phyloP scores from a whole-genome alignment of 2,113 vertebrate species.

The Egretta garzetta region DNA sequence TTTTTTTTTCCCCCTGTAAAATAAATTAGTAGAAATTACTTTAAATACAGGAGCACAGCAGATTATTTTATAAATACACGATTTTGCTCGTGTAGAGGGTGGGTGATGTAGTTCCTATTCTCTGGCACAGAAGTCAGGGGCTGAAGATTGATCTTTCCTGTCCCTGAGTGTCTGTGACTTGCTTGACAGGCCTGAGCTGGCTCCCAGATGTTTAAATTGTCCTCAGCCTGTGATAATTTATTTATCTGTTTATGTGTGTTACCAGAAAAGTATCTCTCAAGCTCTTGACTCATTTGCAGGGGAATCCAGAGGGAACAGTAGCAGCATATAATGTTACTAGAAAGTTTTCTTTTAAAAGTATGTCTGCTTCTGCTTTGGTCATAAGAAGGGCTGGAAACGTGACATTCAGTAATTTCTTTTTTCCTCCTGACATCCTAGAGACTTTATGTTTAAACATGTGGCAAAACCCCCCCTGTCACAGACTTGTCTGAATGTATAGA shows the following conservation, averaged over 20 bases:
- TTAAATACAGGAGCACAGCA: neutral
- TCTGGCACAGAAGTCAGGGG: constrained; percentile 52
- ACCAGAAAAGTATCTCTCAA: constrained; percentile 77
- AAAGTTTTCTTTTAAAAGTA: constrained; percentile 58
- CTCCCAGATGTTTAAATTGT: constrained; percentile 81
- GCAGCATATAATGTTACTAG: constrained; percentile 74
- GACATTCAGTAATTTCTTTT: constrained; percentile 62
- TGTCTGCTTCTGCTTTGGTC: constrained; percentile 71
- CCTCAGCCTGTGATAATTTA: constrained; percentile 78
- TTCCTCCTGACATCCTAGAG: constrained; percentile 40
- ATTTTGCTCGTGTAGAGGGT: neutral
- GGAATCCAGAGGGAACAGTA: constrained; percentile 77
- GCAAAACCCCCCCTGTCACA: constrained; percentile 65
- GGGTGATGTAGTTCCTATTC: constrained; percentile 30
- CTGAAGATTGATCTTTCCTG: constrained; percentile 72
- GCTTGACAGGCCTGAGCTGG: constrained; percentile 77
- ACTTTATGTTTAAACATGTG: constrained; percentile 72
- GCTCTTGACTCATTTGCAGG: constrained; percentile 74
- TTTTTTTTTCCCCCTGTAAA: neutral
- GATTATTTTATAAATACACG: neutral
- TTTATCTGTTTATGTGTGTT: constrained; percentile 81
- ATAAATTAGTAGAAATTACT: neutral
- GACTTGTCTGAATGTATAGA: constrained; percentile 66
- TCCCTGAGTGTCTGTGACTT: constrained; percentile 76
- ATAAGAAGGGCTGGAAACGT: constrained; percentile 65